Conservation (phyloP, 2,888 invertebrate genomes). For the Polyommatus iphigenia region DNA sequence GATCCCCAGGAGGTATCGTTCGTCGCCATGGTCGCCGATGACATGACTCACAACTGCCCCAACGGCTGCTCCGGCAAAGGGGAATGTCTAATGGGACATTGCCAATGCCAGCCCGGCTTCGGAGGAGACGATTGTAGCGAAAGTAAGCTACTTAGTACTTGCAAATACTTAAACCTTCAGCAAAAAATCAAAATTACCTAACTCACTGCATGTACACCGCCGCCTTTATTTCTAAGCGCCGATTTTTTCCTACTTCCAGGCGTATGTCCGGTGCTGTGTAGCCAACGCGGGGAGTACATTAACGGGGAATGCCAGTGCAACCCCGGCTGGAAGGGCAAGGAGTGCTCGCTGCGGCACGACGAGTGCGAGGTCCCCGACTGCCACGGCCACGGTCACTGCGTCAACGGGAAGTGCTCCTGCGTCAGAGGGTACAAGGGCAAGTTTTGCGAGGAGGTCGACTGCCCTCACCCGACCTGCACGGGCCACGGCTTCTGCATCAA, state of each 20-base stretch:
- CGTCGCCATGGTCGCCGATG: conserved; percentile 91
- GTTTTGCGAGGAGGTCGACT: conserved; percentile 95
- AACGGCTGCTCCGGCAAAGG: conserved; percentile 98
- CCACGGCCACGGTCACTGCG: conserved; percentile 97
- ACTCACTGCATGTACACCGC: not conserved
- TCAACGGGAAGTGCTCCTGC: conserved; percentile 96
- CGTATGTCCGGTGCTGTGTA: conserved; percentile 98
- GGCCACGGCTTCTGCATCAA: conserved; percentile 97
- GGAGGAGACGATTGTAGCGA: conserved; percentile 98
- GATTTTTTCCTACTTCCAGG: conserved; percentile 71
- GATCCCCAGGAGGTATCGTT: conserved; percentile 93
- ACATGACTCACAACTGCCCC: conserved; percentile 97
- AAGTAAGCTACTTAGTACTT: conserved; percentile 87
- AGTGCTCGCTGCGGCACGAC: conserved; percentile 96
- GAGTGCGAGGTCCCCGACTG: conserved; percentile 98
- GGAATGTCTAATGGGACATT: conserved; percentile 96
- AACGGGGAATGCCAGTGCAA: conserved; percentile 98
- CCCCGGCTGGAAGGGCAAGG: conserved; percentile 98
- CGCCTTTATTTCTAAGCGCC: not conserved
- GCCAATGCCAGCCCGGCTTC: conserved; percentile 97
- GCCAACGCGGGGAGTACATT: conserved; percentile 97
- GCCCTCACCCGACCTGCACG: conserved; percentile 96
- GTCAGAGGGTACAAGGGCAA: conserved; percentile 96
- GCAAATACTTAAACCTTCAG: not conserved
- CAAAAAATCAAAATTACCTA: no score